Base-by-base conservation (phyloP, 2,797 vertebrate genomes). In the Betta splendens region DNA sequence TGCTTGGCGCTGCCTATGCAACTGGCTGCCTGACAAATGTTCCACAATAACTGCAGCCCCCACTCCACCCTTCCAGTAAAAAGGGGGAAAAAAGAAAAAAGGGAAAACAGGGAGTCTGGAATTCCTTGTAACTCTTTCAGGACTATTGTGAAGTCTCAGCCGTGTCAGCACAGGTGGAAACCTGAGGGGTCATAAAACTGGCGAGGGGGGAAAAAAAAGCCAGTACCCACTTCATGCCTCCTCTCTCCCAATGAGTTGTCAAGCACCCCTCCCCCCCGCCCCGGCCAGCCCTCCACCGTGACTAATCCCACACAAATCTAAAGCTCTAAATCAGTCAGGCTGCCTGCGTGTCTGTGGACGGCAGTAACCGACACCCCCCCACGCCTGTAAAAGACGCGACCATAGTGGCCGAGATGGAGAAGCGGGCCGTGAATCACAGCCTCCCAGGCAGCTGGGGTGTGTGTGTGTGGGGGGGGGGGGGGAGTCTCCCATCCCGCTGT, bases 21-120 rank as follows among this genome's bases (percentile, higher is more conserved):
- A 90, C 90, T 94, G 93, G 92, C 93, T 86, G 76, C 77, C 77
- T 92, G 93, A 93, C 92, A 95, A 92, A 93, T 75, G 84, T 82
- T 89, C 91, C 88, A 88, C 89, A 92, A 92, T 93, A 92, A 92
- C 17, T 7, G 69, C 71, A 52, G 67, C 83, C 90, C 83, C 80
- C 79, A 80, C 83, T 80, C 85, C 79, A 85, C 75, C 79, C 79
- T 88, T 86, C 81, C 78, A 77, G 80, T 84, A 87, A 88, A 86
- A 82, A 54, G 32, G 23, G 15, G 40, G 44, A 70, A 79, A 62
- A 67, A 62, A 56, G 15, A 64, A 35, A 57, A 18, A 39, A 21
- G 7, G 16, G 10, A 18, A 22, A 37, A 70, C 72, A 89, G 86
- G 84, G 84, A 85, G 52, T n/a, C 83, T 91, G 92, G 92, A 90